These are phyloP conservation scores for Gopherus evgoodei DNA, from an alignment of 2,113 vertebrate genomes.

Conservation along the genomic window DNA sequence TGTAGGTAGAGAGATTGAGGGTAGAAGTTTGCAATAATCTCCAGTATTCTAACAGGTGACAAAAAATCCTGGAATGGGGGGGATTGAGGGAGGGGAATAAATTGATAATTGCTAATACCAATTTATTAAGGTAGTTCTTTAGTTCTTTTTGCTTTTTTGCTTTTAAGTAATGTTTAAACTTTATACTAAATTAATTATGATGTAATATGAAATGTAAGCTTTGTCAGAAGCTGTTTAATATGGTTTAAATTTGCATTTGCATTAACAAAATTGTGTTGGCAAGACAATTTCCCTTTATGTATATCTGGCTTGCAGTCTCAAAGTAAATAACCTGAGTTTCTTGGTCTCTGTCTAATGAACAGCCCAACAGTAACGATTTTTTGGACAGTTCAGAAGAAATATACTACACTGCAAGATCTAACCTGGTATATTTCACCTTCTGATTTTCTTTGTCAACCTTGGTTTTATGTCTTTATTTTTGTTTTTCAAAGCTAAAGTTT, in stretches of 20 bases:
- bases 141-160: slow-evolving; percentile 35
- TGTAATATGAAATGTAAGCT: not conserved
- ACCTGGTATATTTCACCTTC: slow-evolving; percentile 93
- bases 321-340: slow-evolving; percentile 92
- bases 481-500: slow-evolving; percentile 50
- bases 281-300: slow-evolving; percentile 72
- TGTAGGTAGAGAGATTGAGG: not conserved
- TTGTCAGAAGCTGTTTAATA: slow-evolving; percentile 21
- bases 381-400: slow-evolving; percentile 98
- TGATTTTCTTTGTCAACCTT: slow-evolving; percentile 80
- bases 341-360: slow-evolving; percentile 93
- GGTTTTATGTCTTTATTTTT: slow-evolving; percentile 71
- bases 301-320: slow-evolving; percentile 72
- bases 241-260: slow-evolving; percentile 53
- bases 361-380: slow-evolving; percentile 96
- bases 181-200: not conserved
- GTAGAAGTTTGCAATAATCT: not conserved
- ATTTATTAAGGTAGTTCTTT: slow-evolving; percentile 33
- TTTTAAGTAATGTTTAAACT: not conserved
- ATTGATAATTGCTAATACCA: not conserved
- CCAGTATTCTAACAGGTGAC: not conserved
- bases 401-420: slow-evolving; percentile 99
- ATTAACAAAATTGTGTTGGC: slow-evolving; percentile 58
- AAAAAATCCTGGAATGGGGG: not conserved
- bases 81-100: not conserved